Evolutionary conservation across 2,797 vertebrate species (phyloP), one percentile per base, ranked within the genome.

Genomic region (Tenualosa thibaudeaui): DNA sequence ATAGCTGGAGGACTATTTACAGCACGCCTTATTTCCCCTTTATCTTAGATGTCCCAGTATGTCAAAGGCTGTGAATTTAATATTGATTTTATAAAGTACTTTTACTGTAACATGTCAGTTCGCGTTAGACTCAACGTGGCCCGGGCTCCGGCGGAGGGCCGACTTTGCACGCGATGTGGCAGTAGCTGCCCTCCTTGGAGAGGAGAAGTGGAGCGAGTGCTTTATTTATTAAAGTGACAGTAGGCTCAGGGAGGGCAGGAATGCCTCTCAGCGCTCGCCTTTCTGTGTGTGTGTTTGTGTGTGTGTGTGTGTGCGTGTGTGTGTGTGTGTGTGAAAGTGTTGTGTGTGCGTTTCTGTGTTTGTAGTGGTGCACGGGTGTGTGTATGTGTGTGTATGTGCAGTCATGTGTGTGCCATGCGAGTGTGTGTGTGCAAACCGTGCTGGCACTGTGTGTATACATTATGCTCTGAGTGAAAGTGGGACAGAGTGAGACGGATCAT

Each of bases 61-160:
- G 97, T 97, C 96, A 96, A 95, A 96, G 95, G 93, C 95, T 97
- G 96, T 97, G 97, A 97, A 97, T 98, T 96, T 97, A 97, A 97
- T 98, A 98, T 99, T 98, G 97, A 99, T 98, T 98, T 96, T 94
- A 96, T 98, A 97, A 98, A 98, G 97, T 98, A 97, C 97, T 98
- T 98, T 99, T 96, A 96, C 96, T 98, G 97, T 97, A 98, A 98
- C 96, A 96, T 97, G 98, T 98, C 98, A 97, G 94, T 94, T 95
- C 90, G 50, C 78, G 96, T 99, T 97, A 98, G 90, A 91, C 88
- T 98, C 97, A 97, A 93, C 89, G 91, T 92, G 87, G 89, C 93
- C 94, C 92, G 95, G 93, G 94, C 94, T 95, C 90, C 91, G 93
- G 89, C 96, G 96, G 93, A 94, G 95, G 94, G 95, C 94, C 93